Evolutionary conservation across 2,888 invertebrate species (phyloP).

Genomic region (Aplocera efformata): DNA sequence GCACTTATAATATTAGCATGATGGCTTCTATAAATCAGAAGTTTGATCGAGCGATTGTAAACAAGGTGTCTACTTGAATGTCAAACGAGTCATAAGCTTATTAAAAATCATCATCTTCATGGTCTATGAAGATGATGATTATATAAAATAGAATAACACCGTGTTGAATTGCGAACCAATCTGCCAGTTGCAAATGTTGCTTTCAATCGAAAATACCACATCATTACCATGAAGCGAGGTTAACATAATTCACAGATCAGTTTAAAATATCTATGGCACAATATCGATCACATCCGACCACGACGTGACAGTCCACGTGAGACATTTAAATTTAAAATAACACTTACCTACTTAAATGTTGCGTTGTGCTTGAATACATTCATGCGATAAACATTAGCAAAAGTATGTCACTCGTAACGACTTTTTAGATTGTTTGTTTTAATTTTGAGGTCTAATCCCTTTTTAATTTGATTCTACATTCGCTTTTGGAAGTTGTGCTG

Average conservation of each 20-base stretch:
- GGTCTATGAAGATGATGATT: no score
- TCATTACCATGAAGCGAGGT: no score
- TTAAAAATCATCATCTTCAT: no score
- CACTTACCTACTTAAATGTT: conserved; percentile 13
- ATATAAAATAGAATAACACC: no score
- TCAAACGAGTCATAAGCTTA: neutral
- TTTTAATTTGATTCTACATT: conserved; percentile 7
- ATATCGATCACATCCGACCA: conserved; percentile 7
- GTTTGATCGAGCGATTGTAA: neutral
- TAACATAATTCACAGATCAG: neutral
- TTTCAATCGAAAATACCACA: no score
- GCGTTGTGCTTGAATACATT: conserved; percentile 17
- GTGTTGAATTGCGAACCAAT: no score
- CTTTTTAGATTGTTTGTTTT: conserved; percentile 5
- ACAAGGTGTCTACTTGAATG: neutral
- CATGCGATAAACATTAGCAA: conserved; percentile 20
- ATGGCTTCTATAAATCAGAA: neutral
- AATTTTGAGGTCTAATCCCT: conserved; percentile 14
- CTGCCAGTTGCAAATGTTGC: no score
- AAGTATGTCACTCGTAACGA: conserved; percentile 15
- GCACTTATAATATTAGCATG: conserved; percentile 20
- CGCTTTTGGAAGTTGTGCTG: conserved; percentile 1
- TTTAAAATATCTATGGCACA: conserved; percentile 3
- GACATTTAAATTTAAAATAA: conserved; percentile 39
- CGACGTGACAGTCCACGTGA: conserved; percentile 43